Evolutionary conservation across 2,888 invertebrate genomes (phyloP).

Genomic region (Thalpophila matura): DNA sequence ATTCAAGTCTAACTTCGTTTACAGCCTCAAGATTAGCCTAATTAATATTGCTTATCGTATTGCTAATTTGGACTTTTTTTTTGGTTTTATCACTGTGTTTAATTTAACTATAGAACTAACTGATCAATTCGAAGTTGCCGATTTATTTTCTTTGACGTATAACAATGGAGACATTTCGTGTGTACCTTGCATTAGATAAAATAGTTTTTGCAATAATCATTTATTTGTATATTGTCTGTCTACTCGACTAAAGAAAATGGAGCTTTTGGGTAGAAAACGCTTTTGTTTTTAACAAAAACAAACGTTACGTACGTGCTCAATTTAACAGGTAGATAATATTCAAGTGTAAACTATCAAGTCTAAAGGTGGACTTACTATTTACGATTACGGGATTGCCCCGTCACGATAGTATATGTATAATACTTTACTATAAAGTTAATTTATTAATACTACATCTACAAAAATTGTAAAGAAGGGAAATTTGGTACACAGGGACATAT

Average conservation of each 20-base stretch:
- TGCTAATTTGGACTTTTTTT: conserved; percentile 62
- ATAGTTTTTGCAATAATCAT: conserved; percentile 51
- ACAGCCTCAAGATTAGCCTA: conserved; percentile 48
- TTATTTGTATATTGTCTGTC: conserved; percentile 72
- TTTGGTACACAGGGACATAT: conserved; percentile 88
- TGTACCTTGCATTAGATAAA: conserved; percentile 47
- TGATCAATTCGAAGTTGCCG: conserved; percentile 36
- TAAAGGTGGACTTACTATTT: conserved; percentile 47
- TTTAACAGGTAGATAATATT: conserved; percentile 87
- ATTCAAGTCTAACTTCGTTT: conserved; percentile 53
- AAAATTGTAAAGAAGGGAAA: conserved; percentile 90
- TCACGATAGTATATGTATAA: conserved; percentile 44
- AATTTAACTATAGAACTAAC: conserved; percentile 41
- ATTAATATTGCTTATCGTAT: conserved; percentile 64
- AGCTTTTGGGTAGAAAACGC: conserved; percentile 24
- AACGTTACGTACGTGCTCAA: conserved; percentile 74
- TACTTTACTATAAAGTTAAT: conserved; percentile 52
- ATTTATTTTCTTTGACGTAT: conserved; percentile 40
- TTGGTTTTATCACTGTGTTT: conserved; percentile 56
- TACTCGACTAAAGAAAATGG: conserved; percentile 26
- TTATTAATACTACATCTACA: conserved; percentile 79
- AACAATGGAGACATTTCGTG: conserved; percentile 39
- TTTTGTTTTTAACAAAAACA: conserved; percentile 16
- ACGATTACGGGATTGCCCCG: conserved; percentile 31
- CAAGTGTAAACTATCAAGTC: conserved; percentile 49